phyloP scores from a whole-genome alignment of 2,113 vertebrate genomes.

The Heptranchias perlo region DNA sequence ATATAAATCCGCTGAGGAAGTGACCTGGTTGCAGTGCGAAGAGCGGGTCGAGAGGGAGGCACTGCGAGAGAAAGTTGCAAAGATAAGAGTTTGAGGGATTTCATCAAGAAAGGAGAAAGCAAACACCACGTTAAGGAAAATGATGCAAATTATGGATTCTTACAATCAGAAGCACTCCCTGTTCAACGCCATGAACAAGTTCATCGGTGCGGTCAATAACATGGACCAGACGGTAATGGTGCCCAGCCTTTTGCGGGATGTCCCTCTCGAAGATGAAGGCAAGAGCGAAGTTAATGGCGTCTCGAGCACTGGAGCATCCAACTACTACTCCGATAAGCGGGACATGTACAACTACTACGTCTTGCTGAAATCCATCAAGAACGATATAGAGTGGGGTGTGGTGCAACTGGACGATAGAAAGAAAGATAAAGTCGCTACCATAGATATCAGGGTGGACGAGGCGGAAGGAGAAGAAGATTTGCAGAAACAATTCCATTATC shows the following conservation, averaged over 20 bases:
- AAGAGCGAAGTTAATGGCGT: constrained; percentile 49
- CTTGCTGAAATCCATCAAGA: constrained; percentile 89
- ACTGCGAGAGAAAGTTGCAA: constrained; percentile 1
- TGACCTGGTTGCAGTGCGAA: constrained; percentile 6
- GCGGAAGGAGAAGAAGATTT: constrained; percentile 73
- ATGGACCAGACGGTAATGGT: constrained; percentile 97
- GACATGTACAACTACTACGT: constrained; percentile 91
- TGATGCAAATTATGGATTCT: constrained; percentile 82
- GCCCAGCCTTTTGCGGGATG: constrained; percentile 82
- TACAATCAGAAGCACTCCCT: constrained; percentile 84
- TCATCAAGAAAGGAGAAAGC: constrained; percentile 17
- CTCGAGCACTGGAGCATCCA: constrained; percentile 42
- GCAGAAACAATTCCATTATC: constrained; percentile 86
- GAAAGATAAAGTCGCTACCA: constrained; percentile 59
- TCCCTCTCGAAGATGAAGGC: constrained; percentile 72
- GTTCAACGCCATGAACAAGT: constrained; percentile 85
- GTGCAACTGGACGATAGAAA: constrained; percentile 70
- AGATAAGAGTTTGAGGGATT: background rate
- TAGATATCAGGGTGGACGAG: constrained; percentile 61
- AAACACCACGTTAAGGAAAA: constrained; percentile 45
- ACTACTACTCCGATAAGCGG: constrained; percentile 60
- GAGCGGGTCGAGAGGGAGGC: background rate
- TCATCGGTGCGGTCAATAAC: constrained; percentile 87
- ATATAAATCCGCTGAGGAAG: constrained; percentile 23
- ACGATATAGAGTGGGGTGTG: constrained; percentile 90